Conservation (phyloP, 2,113 vertebrate genomes). For the Oxyura jamaicensis region DNA sequence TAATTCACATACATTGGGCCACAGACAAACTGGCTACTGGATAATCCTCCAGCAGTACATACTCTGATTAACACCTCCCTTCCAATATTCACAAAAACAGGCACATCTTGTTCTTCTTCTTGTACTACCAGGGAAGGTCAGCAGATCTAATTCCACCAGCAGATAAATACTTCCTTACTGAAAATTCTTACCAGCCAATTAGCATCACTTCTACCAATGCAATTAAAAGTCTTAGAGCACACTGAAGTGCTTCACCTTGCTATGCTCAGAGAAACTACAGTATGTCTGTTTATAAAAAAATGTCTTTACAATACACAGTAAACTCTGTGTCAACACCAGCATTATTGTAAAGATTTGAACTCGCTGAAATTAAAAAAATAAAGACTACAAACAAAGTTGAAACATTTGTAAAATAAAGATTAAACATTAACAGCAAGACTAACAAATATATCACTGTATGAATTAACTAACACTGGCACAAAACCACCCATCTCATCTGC, state of each 20-base stretch:
- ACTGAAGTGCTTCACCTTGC: background rate
- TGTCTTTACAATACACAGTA: background rate
- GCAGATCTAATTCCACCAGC: background rate
- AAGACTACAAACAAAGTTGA: background rate
- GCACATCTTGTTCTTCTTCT: accelerated
- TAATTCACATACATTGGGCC: background rate
- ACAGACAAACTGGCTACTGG: background rate
- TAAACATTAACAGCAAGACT: background rate
- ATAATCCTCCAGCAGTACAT: accelerated
- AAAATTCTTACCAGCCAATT: background rate
- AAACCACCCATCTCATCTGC: background rate
- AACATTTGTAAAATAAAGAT: background rate
- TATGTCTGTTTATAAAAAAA: background rate
- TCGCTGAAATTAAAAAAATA: background rate
- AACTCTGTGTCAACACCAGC: background rate
- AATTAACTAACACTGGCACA: background rate
- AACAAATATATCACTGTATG: background rate
- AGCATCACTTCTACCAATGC: background rate
- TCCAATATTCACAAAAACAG: background rate
- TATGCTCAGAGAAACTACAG: background rate
- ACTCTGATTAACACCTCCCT: background rate
- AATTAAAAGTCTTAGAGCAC: background rate
- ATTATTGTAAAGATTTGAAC: background rate
- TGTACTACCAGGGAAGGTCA: background rate
- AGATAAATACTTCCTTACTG: background rate